Percentiles rank a stretch among this genome's conserved stretches.
phyloP scores from a whole-genome alignment of 2,797 vertebrate genomes.

The Muscicapa comitata region DNA sequence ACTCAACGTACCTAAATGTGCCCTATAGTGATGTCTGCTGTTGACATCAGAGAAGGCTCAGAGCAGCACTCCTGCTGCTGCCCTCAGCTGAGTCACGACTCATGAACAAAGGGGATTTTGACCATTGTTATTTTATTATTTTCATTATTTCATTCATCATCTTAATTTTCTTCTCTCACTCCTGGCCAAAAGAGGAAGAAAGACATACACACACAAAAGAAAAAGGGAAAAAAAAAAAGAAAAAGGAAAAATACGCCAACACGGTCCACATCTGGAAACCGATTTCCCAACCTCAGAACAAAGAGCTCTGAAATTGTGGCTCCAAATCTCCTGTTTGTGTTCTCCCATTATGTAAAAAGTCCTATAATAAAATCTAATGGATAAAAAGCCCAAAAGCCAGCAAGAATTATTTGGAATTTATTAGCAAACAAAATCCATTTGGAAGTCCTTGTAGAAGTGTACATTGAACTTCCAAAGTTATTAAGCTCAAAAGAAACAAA shows the following conservation, averaged over 20 bases:
- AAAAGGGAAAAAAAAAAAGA: not conserved
- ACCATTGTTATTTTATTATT: conserved; percentile 67
- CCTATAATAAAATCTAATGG: conserved; percentile 41
- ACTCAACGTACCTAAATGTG: not conserved
- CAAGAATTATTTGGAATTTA: conserved; percentile 14
- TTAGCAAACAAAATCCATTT: not conserved
- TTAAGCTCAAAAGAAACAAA: not conserved
- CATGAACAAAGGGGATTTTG: conserved; percentile 55
- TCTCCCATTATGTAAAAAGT: conserved; percentile 52
- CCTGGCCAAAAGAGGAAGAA: conserved; percentile 33
- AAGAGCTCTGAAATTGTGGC: conserved; percentile 49
- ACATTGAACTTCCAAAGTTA: not conserved
- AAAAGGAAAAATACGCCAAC: not conserved
- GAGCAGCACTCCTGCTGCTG: conserved; percentile 35
- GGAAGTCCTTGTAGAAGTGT: not conserved
- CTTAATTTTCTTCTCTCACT: conserved; percentile 52
- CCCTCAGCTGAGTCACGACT: conserved; percentile 58
- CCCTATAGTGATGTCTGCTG: conserved; percentile 8
- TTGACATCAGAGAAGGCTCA: conserved; percentile 33
- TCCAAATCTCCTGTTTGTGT: conserved; percentile 50
- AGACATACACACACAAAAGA: not conserved
- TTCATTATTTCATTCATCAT: conserved; percentile 72
- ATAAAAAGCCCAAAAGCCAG: not conserved
- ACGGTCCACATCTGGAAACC: conserved; percentile 66
- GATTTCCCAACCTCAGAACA: conserved; percentile 66